Base-by-base conservation (phyloP, 53 echinoderm and acorn worm species). In the Holothuria scabra region DNA sequence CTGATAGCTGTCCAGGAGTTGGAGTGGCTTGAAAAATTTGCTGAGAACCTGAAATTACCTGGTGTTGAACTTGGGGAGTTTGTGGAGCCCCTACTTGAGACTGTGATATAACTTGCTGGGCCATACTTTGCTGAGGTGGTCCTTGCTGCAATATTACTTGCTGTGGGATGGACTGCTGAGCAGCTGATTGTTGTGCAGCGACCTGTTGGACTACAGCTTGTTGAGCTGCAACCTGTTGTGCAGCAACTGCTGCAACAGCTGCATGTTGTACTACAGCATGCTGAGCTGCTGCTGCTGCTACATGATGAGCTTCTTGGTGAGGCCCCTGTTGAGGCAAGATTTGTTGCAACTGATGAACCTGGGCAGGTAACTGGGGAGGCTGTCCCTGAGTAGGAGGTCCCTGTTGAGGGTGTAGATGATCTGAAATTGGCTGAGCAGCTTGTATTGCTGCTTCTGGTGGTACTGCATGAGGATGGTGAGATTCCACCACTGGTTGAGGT, bases 121-220 rank as follows among this genome's bases (percentile, higher is more conserved):
- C 21, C 8, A 62, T 59, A 16, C 30, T 62, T 34, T 60, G 41
- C 30, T 87, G 90, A 63, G 82, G 86, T n/a, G 82, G 88, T 33
- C 76, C 58, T 1, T 79, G 38, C 7, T 76, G 79, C 2, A 79
- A 20, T 12, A 71, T n/a, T 26, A 84, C 46, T 85, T 63, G 84
- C 57, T 85, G 91, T 28, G 80, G 14, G 16, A 85, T 56, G n/a
- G 91, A 61, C 46, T 82, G 90, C 60, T 72, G 72, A 44, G 44
- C 46, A 22, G 86, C 90, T 25, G 81, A 63, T 23, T 90, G 90
- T 18, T 81, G 68, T 29, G 83, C 83, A 71, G 81, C 80, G 44
- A 86, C 67, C 81, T 68, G 66, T 22, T 76, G 66, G 21, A 72
- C 72, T 7, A 48, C 46, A 24, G 72, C 72, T 24, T 72, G 90